Evolutionary conservation across 2,113 vertebrate species (phyloP).

Genomic region (Tachysurus vachellii): DNA sequence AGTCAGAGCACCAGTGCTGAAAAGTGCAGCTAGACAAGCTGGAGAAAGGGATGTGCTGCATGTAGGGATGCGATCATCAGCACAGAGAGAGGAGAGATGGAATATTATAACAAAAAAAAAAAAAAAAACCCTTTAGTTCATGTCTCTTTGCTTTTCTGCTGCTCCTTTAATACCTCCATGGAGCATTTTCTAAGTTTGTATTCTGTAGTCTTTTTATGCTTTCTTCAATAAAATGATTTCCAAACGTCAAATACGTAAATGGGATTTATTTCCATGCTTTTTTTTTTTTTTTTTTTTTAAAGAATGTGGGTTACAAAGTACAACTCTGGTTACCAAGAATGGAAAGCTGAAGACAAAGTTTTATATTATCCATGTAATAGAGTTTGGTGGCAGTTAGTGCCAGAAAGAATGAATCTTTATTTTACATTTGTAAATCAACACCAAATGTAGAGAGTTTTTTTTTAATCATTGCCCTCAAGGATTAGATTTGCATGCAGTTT

Average conservation of each 20-base stretch:
- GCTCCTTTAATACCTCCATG: background rate
- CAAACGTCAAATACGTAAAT: background rate
- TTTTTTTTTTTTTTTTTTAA: no score
- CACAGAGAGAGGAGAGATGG: background rate
- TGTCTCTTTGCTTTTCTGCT: background rate
- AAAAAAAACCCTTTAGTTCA: background rate
- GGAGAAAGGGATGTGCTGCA: background rate
- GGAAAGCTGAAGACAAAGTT: background rate
- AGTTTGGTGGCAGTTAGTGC: background rate
- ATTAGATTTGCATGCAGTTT: conserved; percentile 28
- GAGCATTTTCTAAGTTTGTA: background rate
- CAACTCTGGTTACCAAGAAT: background rate
- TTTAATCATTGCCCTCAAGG: background rate
- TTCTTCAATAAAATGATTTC: conserved; percentile 27
- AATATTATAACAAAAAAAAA: background rate
- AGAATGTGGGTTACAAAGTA: background rate
- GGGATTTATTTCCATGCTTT: background rate
- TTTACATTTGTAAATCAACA: background rate
- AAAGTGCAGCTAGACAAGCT: conserved; percentile 40
- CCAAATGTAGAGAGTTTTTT: background rate
- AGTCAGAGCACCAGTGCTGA: conserved; percentile 35
- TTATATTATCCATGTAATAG: background rate
- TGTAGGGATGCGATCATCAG: background rate
- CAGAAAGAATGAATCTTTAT: background rate
- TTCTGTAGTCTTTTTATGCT: background rate